phyloP scores from a whole-genome alignment of 1,140 invertebrate genomes.

The Lordiphosa mommai region DNA sequence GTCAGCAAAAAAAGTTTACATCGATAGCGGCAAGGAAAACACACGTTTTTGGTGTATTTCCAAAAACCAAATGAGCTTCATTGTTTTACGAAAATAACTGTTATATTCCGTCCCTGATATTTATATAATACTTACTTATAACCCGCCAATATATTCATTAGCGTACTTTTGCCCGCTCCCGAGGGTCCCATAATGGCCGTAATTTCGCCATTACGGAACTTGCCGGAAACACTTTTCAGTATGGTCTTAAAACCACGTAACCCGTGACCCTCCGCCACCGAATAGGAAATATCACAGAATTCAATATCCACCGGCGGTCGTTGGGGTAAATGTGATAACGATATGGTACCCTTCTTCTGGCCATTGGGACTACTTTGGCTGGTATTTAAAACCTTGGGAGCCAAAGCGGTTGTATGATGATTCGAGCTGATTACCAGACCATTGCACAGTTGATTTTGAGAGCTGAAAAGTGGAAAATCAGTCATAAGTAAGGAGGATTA shows the following conservation, averaged over 20 bases:
- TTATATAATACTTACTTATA: slow-evolving; percentile 94
- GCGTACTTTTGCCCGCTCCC: slow-evolving; percentile 94
- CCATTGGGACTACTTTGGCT: slow-evolving; percentile 82
- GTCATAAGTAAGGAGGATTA: neutral
- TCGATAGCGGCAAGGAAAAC: no score
- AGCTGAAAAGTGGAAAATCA: slow-evolving; percentile 81
- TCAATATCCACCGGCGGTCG: slow-evolving; percentile 92
- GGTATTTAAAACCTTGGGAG: slow-evolving; percentile 84
- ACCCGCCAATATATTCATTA: slow-evolving; percentile 94
- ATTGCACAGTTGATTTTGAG: slow-evolving; percentile 86
- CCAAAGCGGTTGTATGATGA: slow-evolving; percentile 80
- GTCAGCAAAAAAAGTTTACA: no score
- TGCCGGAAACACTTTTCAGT: slow-evolving; percentile 91
- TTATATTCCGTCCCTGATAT: no score
- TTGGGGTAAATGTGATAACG: slow-evolving; percentile 88
- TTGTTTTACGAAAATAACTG: no score
- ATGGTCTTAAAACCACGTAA: slow-evolving; percentile 90
- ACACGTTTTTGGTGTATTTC: no score
- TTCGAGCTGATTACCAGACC: slow-evolving; percentile 81
- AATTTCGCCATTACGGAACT: slow-evolving; percentile 88
- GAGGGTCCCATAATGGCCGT: slow-evolving; percentile 97
- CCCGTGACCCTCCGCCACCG: slow-evolving; percentile 90
- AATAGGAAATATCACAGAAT: slow-evolving; percentile 91
- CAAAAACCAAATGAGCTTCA: no score
- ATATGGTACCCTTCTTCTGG: slow-evolving; percentile 82